Evolutionary conservation across 2,113 vertebrate species (phyloP).

Genomic region (Dromiciops gliroides): DNA sequence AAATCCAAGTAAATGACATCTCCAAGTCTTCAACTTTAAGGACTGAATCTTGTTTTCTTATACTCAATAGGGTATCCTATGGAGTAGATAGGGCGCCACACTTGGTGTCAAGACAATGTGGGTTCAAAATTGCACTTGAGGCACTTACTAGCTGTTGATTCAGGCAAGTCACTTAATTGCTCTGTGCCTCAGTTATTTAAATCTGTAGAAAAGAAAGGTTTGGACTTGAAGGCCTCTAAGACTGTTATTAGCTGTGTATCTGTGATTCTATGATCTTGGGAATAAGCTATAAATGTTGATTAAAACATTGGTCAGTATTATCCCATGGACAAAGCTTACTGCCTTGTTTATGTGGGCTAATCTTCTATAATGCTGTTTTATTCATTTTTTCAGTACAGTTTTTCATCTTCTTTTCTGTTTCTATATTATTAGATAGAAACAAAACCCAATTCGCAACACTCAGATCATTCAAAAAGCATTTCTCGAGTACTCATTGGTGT

Average conservation of each 20-base stretch:
- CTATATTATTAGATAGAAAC: not conserved
- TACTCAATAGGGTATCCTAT: not conserved
- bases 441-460: not conserved
- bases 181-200: not conserved
- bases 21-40: not conserved
- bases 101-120: too few species aligned
- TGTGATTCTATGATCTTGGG: not conserved
- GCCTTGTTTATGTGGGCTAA: not conserved
- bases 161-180: not conserved
- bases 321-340: not conserved
- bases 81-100: not conserved
- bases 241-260: not conserved
- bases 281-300: not conserved
- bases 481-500: not conserved
- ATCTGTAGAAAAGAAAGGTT: not conserved
- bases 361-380: not conserved
- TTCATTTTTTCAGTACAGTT: not conserved
- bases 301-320: not conserved
- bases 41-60: not conserved
- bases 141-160: not conserved
- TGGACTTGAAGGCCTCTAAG: not conserved
- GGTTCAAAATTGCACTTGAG: too few species aligned
- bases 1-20: not conserved
- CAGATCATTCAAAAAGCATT: not conserved
- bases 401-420: not conserved